phyloP scores from a whole-genome alignment of 2,797 vertebrate genomes.

The Rhinichthys osculus region DNA sequence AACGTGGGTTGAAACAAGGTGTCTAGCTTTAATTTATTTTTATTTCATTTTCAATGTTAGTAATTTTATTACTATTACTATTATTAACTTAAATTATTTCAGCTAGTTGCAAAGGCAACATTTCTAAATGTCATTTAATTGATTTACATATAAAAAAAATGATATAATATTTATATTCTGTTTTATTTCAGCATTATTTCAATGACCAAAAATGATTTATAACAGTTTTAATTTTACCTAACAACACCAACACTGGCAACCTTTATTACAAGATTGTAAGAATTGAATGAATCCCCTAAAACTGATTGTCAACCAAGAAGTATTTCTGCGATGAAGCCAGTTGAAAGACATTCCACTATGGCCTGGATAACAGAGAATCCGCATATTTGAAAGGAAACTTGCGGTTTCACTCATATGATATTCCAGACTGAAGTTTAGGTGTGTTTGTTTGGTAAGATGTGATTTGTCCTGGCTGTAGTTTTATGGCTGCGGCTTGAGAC shows the following conservation, averaged over 20 bases:
- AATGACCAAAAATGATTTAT: background rate
- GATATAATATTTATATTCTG: no score
- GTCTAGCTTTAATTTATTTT: background rate
- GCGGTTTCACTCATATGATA: background rate
- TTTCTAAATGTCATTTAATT: background rate
- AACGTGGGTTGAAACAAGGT: no score
- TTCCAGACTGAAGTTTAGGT: background rate
- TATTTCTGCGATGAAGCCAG: background rate
- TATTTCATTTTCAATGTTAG: background rate
- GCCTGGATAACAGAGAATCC: background rate
- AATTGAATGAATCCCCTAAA: background rate
- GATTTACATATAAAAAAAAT: background rate
- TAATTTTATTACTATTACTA: background rate
- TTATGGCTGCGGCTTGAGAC: conserved; percentile 58
- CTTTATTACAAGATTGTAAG: background rate
- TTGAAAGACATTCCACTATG: background rate
- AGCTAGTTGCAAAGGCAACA: background rate
- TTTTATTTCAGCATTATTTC: background rate
- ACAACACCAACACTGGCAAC: background rate
- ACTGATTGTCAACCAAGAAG: background rate
- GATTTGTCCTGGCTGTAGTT: conserved; percentile 41
- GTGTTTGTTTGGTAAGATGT: conserved; percentile 25
- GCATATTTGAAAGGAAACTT: background rate
- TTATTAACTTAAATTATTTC: background rate
- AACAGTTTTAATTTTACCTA: background rate